Conservation (phyloP, 2,113 vertebrate genomes). For the Paradoxurus hermaphroditus region DNA sequence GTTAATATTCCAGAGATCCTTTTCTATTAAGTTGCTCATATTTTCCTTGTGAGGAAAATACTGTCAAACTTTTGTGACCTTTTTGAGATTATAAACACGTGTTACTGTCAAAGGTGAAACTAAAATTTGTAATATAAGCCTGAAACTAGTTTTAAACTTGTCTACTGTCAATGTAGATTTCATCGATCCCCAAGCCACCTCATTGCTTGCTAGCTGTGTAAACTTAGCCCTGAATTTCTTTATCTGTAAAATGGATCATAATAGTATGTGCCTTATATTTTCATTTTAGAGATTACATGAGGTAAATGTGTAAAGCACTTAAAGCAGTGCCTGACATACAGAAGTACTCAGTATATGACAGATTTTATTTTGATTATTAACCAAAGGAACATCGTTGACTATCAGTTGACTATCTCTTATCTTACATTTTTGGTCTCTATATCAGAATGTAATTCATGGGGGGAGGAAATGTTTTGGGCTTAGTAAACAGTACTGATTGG, state of each 20-base stretch:
- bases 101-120: not conserved
- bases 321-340: not conserved
- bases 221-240: not conserved
- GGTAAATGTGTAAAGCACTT: not conserved
- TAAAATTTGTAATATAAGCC: not conserved
- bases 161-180: not conserved
- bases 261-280: not conserved
- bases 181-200: not conserved
- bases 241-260: not conserved
- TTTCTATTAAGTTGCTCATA: not conserved
- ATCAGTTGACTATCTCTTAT: not conserved
- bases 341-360: not conserved
- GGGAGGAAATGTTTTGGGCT: not conserved
- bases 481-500: not conserved
- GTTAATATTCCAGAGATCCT: not conserved
- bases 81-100: not conserved
- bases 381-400: not conserved
- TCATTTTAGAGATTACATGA: conserved; percentile 2
- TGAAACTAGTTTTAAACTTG: not conserved
- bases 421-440: not conserved
- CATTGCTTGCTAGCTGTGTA: not conserved
- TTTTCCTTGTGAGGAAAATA: not conserved
- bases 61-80: too few species aligned
- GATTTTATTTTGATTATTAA: not conserved
- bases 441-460: not conserved